Evolutionary conservation across 2,797 vertebrate species (phyloP).

Genomic region (Staurois parvus): DNA sequence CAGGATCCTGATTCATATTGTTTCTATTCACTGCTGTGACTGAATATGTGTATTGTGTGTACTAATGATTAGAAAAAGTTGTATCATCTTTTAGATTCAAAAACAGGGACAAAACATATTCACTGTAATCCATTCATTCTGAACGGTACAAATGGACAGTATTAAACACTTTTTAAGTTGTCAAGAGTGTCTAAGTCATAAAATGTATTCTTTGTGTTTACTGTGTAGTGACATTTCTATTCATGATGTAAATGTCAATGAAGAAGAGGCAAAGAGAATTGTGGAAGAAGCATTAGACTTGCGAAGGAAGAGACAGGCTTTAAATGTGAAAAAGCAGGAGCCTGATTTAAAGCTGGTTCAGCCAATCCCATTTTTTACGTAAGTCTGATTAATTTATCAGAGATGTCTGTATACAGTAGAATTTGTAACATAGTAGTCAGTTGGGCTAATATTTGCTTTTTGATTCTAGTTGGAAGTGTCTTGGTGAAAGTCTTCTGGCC

Average conservation of each 20-base stretch:
- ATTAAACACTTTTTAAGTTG: too few species aligned
- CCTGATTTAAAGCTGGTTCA: conserved; percentile 88
- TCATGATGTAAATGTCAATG: conserved; percentile 86
- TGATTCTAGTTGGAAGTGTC: conserved; percentile 88
- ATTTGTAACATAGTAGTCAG: neutral
- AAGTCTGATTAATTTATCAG: conserved; percentile 63
- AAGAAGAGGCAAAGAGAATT: conserved; percentile 83
- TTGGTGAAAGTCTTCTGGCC: conserved; percentile 90
- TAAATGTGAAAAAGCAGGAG: conserved; percentile 80
- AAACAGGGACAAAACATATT: too few species aligned
- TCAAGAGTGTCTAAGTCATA: too few species aligned
- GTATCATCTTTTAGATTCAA: too few species aligned
- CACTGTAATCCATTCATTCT: too few species aligned
- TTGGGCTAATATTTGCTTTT: neutral
- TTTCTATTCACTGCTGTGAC: too few species aligned
- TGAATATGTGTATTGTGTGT: too few species aligned
- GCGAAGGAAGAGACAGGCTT: conserved; percentile 82
- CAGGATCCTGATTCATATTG: too few species aligned
- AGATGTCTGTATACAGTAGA: neutral
- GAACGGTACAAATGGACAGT: too few species aligned
- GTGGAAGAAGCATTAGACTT: conserved; percentile 90
- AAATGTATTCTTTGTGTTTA: neutral
- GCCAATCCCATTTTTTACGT: conserved; percentile 89
- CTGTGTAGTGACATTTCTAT: conserved; percentile 85
- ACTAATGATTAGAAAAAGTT: too few species aligned